Evolutionary conservation across 2,888 invertebrate species (phyloP).

Genomic region (Nemoura dubitans): DNA sequence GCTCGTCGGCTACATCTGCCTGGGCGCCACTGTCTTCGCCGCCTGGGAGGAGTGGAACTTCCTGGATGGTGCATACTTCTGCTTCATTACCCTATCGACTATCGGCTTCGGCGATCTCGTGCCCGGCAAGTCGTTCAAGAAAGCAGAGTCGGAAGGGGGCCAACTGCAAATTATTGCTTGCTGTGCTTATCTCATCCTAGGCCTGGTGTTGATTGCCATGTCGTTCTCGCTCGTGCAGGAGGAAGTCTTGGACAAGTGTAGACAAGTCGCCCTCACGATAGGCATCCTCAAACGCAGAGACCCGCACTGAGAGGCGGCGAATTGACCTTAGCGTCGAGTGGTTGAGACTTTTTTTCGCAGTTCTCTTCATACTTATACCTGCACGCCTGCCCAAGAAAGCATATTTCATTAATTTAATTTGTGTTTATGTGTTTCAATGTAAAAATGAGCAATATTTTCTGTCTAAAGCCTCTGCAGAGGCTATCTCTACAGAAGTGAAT

Average conservation of each 20-base stretch:
- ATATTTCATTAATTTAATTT: constrained; percentile 7
- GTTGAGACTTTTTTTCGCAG: constrained; percentile 22
- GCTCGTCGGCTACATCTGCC: constrained; percentile 76
- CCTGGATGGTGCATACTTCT: constrained; percentile 84
- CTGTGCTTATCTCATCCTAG: constrained; percentile 80
- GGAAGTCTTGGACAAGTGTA: constrained; percentile 67
- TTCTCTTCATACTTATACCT: constrained; percentile 14
- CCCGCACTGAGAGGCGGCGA: constrained; percentile 37
- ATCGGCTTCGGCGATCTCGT: constrained; percentile 84
- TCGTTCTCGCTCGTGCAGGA: constrained; percentile 85
- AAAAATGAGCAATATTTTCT: background rate
- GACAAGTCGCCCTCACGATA: constrained; percentile 62
- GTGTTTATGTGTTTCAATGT: background rate
- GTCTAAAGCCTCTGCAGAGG: too few species aligned
- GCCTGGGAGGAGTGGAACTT: constrained; percentile 84
- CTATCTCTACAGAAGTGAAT: too few species aligned
- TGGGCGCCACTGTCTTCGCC: constrained; percentile 80
- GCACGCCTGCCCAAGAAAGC: constrained; percentile 16
- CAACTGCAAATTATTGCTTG: constrained; percentile 81
- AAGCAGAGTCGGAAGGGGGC: constrained; percentile 60
- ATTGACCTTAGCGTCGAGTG: background rate
- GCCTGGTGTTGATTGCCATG: constrained; percentile 84
- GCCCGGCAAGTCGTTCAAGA: constrained; percentile 63
- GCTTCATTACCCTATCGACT: constrained; percentile 84
- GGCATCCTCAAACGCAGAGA: constrained; percentile 70